Evolutionary conservation across 2,888 invertebrate species (phyloP), one percentile per base, ranked within the genome.

Genomic region (Disparrhopalites patrizii): DNA sequence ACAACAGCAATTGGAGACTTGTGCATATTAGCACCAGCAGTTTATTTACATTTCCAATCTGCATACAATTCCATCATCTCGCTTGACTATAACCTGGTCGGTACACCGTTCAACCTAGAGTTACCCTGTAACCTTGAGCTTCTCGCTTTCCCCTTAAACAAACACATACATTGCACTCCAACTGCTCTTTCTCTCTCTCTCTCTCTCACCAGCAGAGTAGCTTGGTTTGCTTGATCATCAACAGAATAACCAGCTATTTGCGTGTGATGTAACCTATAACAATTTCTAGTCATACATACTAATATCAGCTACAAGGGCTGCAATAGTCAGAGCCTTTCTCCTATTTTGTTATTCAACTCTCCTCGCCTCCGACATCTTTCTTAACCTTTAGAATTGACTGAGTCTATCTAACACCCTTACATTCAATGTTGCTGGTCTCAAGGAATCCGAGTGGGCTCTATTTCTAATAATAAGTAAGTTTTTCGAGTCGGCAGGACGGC

Each of bases 1-100:
- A n/a, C 7, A 47, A 47, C 47, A 47, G 20, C 20, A n/a, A 23
- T 23, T 25, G 4, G 27, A 18, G 15, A 25, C 8, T 51, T 15
- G 27, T 3, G 15, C 27, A 51, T 43, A 43, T 10, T n/a, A n/a
- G 15, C 13, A 55, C 55, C 30, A 55, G 20, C 33, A 28, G 30
- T 55, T 31, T 55, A 33, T 55, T 31, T 20, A 55, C 55, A 55
- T 55, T 55, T 55, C 13, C 33, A 33, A 55, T 55, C 55, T 55
- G 55, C 55, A 55, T 55, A 31, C 31, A 55, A 55, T 30, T 28
- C 33, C 30, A 55, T 33, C 30, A n/a, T 55, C 18, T 20, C 20
- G 5, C 20, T 55, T 31, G 10, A 1, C 1, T 5, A 43, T 55
- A 30, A 55, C 47, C 47, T 47, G 47, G 47, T 23, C 25, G 47